phyloP scores from a whole-genome alignment of 1,140 invertebrate genomes.

The Cataglyphis hispanica region DNA sequence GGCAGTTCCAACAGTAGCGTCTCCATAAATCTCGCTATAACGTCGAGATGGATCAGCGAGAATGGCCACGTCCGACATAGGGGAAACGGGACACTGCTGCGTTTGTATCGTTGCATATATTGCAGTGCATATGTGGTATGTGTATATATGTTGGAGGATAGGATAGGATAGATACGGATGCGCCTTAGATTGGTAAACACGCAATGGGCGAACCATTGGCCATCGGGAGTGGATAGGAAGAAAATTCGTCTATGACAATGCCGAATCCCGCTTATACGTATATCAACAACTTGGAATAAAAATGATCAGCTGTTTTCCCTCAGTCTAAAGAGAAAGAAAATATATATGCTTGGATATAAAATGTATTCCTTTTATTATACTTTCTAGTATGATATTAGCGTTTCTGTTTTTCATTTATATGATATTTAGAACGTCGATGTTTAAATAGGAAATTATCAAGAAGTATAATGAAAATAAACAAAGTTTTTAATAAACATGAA shows the following conservation, averaged over 20 bases:
- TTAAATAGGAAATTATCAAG: too few species aligned
- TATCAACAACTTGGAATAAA: conserved; percentile 38
- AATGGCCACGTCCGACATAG: conserved; percentile 81
- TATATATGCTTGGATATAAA: neutral
- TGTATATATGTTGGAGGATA: conserved; percentile 35
- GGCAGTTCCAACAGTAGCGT: conserved; percentile 78
- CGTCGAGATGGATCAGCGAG: conserved; percentile 85
- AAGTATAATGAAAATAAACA: too few species aligned
- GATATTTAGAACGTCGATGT: neutral
- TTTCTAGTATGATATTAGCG: neutral
- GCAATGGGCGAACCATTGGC: conserved; percentile 66
- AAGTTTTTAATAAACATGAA: neutral
- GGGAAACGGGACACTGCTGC: conserved; percentile 47
- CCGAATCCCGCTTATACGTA: conserved; percentile 9
- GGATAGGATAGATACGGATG: conserved; percentile 48
- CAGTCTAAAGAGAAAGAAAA: neutral
- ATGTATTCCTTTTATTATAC: neutral
- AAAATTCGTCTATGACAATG: conserved; percentile 75
- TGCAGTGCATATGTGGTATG: conserved; percentile 38
- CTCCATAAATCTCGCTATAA: conserved; percentile 86
- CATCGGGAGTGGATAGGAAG: conserved; percentile 80
- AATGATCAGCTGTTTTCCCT: neutral
- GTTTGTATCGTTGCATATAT: conserved; percentile 62
- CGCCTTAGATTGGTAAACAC: conserved; percentile 40
- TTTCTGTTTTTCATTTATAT: neutral